phyloP scores from a whole-genome alignment of 2,113 vertebrate genomes.

The Montifringilla adamsi region DNA sequence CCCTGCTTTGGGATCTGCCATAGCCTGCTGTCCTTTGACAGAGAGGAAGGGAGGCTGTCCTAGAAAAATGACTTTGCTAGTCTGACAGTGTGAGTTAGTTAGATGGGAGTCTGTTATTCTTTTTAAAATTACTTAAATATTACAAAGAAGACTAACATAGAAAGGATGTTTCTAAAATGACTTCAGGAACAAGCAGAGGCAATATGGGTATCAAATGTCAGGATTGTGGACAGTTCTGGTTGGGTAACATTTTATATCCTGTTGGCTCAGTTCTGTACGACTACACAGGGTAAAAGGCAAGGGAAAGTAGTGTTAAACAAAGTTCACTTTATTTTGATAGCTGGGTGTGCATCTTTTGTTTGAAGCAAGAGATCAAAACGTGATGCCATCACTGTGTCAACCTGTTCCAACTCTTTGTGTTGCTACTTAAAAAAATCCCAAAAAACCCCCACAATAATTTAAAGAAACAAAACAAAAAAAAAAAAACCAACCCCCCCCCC shows the following conservation, averaged over 20 bases:
- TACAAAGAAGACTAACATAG: background rate
- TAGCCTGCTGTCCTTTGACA: background rate
- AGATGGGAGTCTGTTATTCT: background rate
- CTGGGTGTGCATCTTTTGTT: constrained; percentile 27
- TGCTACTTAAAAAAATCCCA: background rate
- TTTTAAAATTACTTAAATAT: background rate
- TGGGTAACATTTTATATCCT: constrained; percentile 46
- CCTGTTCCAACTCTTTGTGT: background rate
- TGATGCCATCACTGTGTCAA: background rate
- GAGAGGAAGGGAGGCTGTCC: background rate
- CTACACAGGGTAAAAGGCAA: background rate
- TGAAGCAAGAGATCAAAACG: background rate
- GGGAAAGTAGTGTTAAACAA: constrained; percentile 4
- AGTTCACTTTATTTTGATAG: constrained; percentile 37
- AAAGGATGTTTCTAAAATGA: background rate
- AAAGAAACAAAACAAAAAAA: background rate
- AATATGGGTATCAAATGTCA: background rate
- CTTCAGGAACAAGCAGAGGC: background rate
- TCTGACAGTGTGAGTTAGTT: background rate
- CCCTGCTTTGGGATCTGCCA: background rate
- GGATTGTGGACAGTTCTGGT: constrained; percentile 11
- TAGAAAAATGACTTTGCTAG: background rate
- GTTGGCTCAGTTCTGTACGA: background rate
- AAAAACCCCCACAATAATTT: background rate
- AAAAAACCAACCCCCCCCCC: too few species aligned